These are phyloP conservation scores for Buathra laborator DNA, from an alignment of 2,888 invertebrate genomes.

Conservation along the genomic window DNA sequence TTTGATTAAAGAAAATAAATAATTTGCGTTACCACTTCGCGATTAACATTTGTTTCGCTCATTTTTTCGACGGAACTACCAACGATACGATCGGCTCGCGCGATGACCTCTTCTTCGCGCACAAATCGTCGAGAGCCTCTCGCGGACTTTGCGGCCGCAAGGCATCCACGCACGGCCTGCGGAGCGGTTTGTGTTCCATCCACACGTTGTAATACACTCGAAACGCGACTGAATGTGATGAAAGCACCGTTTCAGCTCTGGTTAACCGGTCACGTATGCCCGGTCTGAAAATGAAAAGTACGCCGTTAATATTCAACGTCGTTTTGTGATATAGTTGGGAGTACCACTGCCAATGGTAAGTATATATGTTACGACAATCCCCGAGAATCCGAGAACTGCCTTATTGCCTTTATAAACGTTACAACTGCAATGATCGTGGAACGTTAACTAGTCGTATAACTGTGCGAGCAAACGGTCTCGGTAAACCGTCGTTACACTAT, in stretches of 20 bases:
- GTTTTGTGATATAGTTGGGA: conserved; percentile 18
- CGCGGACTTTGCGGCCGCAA: neutral
- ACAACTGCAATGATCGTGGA: no score
- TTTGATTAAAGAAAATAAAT: neutral
- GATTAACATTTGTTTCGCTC: no score
- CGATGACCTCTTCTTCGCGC: conserved; percentile 9
- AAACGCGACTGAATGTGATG: conserved; percentile 61
- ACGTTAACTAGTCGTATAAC: neutral
- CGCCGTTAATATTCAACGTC: conserved; percentile 65
- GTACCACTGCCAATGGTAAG: neutral
- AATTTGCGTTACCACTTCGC: neutral
- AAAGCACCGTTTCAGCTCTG: conserved; percentile 74
- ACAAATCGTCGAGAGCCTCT: conserved; percentile 15
- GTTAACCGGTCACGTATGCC: conserved; percentile 74
- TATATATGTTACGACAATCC: neutral
- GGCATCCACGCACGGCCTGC: neutral
- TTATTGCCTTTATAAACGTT: no score
- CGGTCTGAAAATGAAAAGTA: conserved; percentile 74
- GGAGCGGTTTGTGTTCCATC: conserved; percentile 23
- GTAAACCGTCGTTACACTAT: no score
- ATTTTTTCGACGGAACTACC: neutral
- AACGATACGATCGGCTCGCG: conserved; percentile 5
- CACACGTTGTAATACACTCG: conserved; percentile 12
- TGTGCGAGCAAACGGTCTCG: neutral
- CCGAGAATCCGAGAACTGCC: no score